Evolutionary conservation across 2,113 vertebrate species (phyloP), one percentile per base, ranked within the genome.

Genomic region (Dicentrarchus labrax): DNA sequence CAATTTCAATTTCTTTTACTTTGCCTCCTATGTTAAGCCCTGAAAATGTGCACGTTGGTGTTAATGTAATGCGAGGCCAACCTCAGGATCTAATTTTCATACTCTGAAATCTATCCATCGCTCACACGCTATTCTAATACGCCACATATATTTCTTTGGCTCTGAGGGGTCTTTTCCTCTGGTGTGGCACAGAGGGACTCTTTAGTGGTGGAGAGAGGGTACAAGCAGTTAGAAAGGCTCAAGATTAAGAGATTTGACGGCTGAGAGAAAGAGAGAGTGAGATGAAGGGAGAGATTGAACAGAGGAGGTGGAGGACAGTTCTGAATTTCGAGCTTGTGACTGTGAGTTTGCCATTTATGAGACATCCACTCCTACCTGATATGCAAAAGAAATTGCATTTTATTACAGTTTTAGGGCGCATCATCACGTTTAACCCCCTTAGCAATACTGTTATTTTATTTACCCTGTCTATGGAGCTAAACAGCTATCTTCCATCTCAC

Each of bases 191-290:
- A 38, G 19, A 30, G 57, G 48, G 66, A 36, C 39, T 54, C 47
- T 53, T 66, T 11, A 64, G 76, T 74, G 41, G 38, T 70, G 72
- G 38, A 59, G 68, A 54, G 76, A 41, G 11, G 16, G 39, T 41
- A 6, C 36, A 64, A 36, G 73, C 64, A 48, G 38, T 41, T 21
- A 16, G 16, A 70, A 57, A 39, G 56, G 41, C 16, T 17, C 11
- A 16, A 53, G 50, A 78, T 72, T 38, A 76, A 66, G 59, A 50
- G 70, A 80, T 86, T 9, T 78, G 77, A 78, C 50, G 68, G 82
- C 60, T 65, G 43, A 24, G 80, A 22, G 80, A 68, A 39, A 67
- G 57, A 78, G 65, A 56, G 53, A 43, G 39, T n/a, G 45, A 47
- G 47, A 68, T 17, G 61, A 39, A 53, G 24, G 45, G 10, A 60